Conservation (phyloP, 2,113 vertebrate genomes). For the Crotalus tigris region DNA sequence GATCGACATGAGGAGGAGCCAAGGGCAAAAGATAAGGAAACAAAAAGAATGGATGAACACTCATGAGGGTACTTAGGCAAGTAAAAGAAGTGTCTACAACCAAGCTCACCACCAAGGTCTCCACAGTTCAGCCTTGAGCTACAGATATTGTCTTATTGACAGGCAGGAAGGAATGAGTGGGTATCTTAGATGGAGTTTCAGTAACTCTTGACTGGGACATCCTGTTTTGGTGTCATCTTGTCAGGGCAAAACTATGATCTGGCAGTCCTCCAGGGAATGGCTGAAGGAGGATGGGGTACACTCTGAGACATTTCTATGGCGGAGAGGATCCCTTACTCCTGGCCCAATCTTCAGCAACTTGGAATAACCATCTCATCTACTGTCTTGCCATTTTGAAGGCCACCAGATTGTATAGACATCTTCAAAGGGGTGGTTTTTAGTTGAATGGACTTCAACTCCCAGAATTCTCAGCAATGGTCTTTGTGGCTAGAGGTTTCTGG, state of each 20-base stretch:
- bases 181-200: background rate
- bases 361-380: background rate
- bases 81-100: background rate
- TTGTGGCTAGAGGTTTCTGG: background rate
- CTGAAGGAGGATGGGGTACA: background rate
- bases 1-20: background rate
- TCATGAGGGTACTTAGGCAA: background rate
- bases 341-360: background rate
- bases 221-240: background rate
- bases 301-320: background rate
- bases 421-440: background rate
- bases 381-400: background rate
- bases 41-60: background rate
- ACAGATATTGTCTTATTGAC: background rate
- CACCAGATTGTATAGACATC: background rate
- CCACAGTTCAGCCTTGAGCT: background rate
- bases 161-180: background rate
- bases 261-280: background rate
- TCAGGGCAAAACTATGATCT: background rate
- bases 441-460: background rate
- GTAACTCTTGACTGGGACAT: background rate
- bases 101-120: background rate
- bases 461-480: background rate
- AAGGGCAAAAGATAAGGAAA: background rate
- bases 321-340: background rate